Evolutionary conservation across 2,113 vertebrate species (phyloP).

Genomic region (Oenanthe melanoleuca): DNA sequence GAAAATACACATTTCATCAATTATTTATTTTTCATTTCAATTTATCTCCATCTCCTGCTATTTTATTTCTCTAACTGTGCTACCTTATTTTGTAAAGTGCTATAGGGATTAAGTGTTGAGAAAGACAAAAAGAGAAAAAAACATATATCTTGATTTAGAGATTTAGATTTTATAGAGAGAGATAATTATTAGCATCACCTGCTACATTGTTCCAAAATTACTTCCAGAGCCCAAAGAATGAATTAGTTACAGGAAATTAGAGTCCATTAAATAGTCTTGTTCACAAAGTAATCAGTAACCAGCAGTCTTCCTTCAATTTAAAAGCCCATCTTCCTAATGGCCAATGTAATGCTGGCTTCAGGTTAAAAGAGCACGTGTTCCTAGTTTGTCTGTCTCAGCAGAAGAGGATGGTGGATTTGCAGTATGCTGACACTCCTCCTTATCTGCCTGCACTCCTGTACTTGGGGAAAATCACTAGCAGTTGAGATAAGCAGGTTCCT

Average conservation of each 20-base stretch:
- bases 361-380: background rate
- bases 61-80: background rate
- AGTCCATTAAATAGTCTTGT: background rate
- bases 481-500: background rate
- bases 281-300: conserved; percentile 18
- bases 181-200: background rate
- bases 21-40: conserved; percentile 13
- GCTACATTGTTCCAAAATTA: background rate
- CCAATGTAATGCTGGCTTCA: background rate
- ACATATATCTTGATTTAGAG: background rate
- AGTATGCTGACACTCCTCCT: background rate
- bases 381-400: background rate
- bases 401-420: background rate
- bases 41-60: background rate
- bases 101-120: background rate
- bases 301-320: background rate
- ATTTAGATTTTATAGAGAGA: background rate
- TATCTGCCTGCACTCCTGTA: background rate
- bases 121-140: conserved; percentile 1
- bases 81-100: background rate
- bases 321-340: background rate
- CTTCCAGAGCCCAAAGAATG: background rate
- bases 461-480: conserved; percentile 21
- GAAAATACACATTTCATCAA: background rate
- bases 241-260: conserved; percentile 32